Evolutionary conservation across 2,113 vertebrate species (phyloP).

Genomic region (Microcebus murinus): DNA sequence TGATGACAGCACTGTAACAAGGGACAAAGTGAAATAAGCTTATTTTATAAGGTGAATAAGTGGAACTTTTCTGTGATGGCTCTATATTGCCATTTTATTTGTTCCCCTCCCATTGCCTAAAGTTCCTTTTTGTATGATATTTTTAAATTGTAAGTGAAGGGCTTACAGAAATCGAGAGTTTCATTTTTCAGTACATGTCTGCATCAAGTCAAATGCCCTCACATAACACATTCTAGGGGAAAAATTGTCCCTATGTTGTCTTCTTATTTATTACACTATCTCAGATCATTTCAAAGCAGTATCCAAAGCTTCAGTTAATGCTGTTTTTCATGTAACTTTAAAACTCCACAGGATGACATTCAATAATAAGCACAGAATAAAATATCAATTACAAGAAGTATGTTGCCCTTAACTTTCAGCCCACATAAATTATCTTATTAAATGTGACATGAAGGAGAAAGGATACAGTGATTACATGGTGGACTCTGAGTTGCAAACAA

Average conservation of each 20-base stretch:
- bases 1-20: slow-evolving; percentile 46
- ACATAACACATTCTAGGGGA: neutral
- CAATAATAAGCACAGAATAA: neutral
- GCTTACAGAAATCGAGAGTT: neutral
- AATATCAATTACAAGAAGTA: neutral
- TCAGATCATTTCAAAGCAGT: neutral
- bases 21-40: slow-evolving; percentile 38
- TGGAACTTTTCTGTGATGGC: neutral
- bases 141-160: neutral
- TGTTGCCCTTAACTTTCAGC: neutral
- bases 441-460: neutral
- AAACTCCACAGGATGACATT: neutral
- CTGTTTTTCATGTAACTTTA: neutral
- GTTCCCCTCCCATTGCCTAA: neutral
- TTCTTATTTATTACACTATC: neutral
- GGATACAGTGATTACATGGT: neutral
- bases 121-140: neutral
- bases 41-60: slow-evolving; percentile 34
- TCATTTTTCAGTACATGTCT: neutral
- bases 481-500: neutral
- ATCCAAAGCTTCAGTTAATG: neutral
- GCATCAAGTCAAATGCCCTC: neutral
- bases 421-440: neutral
- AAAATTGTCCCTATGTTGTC: neutral
- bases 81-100: neutral